Conservation (phyloP, 2,113 vertebrate species). For the Porphyrio hochstetteri region DNA sequence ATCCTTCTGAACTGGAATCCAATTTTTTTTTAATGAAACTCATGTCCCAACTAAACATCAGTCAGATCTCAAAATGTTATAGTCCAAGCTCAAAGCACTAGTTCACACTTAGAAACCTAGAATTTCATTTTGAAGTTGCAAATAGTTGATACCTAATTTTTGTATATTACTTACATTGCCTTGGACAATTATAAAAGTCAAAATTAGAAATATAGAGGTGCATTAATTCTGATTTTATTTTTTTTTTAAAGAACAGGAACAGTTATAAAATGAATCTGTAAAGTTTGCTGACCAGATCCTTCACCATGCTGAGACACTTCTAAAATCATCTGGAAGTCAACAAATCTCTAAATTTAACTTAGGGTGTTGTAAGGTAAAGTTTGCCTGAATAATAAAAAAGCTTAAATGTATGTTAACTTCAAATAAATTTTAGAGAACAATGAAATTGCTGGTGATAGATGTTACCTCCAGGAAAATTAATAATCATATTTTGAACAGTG, state of each 20-base stretch:
- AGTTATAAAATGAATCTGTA: not conserved
- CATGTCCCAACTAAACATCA: fast-evolving
- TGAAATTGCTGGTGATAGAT: not conserved
- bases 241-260: not conserved
- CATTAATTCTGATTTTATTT: not conserved
- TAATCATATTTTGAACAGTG: not conserved
- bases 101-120: not conserved
- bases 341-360: not conserved
- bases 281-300: not conserved
- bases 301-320: not conserved
- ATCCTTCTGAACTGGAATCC: not conserved
- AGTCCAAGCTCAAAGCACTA: not conserved
- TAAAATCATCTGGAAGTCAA: not conserved
- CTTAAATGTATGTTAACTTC: not conserved
- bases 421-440: not conserved
- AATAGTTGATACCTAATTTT: not conserved
- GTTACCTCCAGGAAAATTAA: not conserved
- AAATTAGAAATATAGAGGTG: not conserved
- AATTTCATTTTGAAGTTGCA: not conserved
- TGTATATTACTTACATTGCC: not conserved
- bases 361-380: not conserved
- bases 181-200: not conserved
- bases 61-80: not conserved
- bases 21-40: not conserved
- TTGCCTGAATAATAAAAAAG: not conserved